Evolutionary conservation across 2,888 invertebrate genomes (phyloP), one percentile per base, ranked within the genome.

Genomic region (Synergus laeviventris): DNA sequence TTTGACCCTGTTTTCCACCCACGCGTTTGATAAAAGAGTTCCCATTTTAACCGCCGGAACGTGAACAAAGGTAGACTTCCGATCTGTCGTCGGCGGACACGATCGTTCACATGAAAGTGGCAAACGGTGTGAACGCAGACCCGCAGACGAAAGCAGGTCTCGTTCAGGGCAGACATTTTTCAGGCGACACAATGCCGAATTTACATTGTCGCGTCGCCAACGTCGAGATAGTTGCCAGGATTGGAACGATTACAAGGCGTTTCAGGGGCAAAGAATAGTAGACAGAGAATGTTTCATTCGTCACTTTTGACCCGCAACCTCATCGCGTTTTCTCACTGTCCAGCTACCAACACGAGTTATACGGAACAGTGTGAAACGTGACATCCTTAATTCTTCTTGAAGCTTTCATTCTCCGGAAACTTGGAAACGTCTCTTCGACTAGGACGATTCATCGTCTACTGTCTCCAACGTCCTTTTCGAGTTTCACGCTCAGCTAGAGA

Each of bases 141-240:
- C 21, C 59, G 24, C 12, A 39, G 39, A 62, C 36, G 39, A 77
- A 66, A 74, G 38, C 60, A n/a, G 77, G 36, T 21, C 74, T 66
- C 39, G 66, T 66, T 74, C 42, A 24, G 42, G 74, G 38, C 31
- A 75, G 66, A 75, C 80, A 85, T 84, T 86, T 85, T 83, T 86
- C 82, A 84, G 78, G 73, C 75, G 78, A 61, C 79, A 84, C 85
- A 84, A 85, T 85, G 84, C 79, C 82, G 84, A 85, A 85, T 86
- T 84, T 85, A 85, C 85, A 85, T 85, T 81, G 86, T 81, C 84
- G 76, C 77, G 61, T 56, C 31, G 59, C 64, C 64, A 62, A 66
- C 45, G 59, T 74, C 73, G 75, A 75, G 61, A 64, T 64, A 61
- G 64, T 74, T 49, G 75, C 74, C 59, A 70, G 61, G 49, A 66